Base-by-base conservation (phyloP, 2,113 vertebrate genomes). In the Turnix velox region DNA sequence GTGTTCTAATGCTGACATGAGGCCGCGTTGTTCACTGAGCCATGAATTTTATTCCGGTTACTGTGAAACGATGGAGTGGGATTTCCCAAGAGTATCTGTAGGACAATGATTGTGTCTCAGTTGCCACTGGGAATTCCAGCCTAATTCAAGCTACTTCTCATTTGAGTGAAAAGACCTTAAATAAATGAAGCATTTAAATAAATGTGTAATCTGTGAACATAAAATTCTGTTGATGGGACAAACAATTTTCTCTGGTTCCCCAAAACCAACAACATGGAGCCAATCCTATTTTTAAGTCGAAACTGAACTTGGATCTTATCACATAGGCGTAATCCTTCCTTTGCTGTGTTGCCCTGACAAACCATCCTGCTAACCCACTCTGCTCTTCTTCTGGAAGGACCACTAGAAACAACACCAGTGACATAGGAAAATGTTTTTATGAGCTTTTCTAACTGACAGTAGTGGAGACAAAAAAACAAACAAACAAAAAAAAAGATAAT, bases 131-230 rank as follows among this genome's bases (percentile, higher is more conserved):
- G 65, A 58, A 76, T 73, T 95, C 93, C 45, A 65, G 48, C 72
- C 67, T 79, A 63, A 4, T 2, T 69, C 74, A 89, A 49, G 61
- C 20, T 95, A 88, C 59, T 85, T 94, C 69, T 94, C 91, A 95
- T 8, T 74, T 83, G 91, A 95, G 68, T 59, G 73, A 92, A 84
- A 96, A 92, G 83, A 91, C 40, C 83, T 84, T 73, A 87, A 92
- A 77, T 55, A 84, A 75, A 87, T 55, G 2, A 84, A 84, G 8
- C 49, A 91, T 90, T 82, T 48, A 72, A 89, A 92, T 84, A 92
- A 93, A 93, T 27, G 54, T 65, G 79, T 93, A 93, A 67, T 92
- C n/a, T 77, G 77, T 71, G 88, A 94, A 71, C 24, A 48, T 79
- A 91, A 90, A 92, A 71, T 71, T 57, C 2, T 20, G 49, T 33